These are phyloP conservation scores for Ctenosaura bakeri DNA, from an alignment of 2,797 vertebrate species.

Conservation along the genomic window DNA sequence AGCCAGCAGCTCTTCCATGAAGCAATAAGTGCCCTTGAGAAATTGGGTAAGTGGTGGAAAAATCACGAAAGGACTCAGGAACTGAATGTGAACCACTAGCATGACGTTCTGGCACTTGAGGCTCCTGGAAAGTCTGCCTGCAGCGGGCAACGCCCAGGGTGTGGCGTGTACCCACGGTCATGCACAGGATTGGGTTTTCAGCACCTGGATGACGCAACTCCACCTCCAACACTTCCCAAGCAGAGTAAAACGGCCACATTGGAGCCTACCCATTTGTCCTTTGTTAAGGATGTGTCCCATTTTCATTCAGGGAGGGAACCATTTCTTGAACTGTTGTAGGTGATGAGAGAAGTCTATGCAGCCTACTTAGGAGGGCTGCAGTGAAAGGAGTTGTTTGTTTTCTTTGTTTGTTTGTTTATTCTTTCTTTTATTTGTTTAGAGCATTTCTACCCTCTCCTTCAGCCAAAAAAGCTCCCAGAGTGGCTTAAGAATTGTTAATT, in stretches of 20 bases:
- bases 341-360: background rate
- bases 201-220: background rate
- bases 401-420: too few species aligned
- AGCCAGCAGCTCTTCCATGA: background rate
- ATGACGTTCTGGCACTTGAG: background rate
- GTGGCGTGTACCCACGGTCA: background rate
- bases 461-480: too few species aligned
- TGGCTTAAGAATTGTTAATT: too few species aligned
- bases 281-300: too few species aligned
- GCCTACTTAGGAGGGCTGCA: too few species aligned
- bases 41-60: background rate
- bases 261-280: background rate
- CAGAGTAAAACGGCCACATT: too few species aligned
- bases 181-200: background rate
- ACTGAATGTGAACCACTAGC: background rate
- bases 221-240: background rate
- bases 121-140: background rate
- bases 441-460: too few species aligned
- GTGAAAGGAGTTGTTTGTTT: too few species aligned
- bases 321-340: background rate
- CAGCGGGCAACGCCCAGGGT: constrained; percentile 26
- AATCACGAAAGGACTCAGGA: background rate
- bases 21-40: background rate
- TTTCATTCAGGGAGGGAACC: background rate
- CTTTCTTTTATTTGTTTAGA: too few species aligned